Evolutionary conservation across 2,113 vertebrate species (phyloP), one percentile per base, ranked within the genome.

Genomic region (Balaeniceps rex): DNA sequence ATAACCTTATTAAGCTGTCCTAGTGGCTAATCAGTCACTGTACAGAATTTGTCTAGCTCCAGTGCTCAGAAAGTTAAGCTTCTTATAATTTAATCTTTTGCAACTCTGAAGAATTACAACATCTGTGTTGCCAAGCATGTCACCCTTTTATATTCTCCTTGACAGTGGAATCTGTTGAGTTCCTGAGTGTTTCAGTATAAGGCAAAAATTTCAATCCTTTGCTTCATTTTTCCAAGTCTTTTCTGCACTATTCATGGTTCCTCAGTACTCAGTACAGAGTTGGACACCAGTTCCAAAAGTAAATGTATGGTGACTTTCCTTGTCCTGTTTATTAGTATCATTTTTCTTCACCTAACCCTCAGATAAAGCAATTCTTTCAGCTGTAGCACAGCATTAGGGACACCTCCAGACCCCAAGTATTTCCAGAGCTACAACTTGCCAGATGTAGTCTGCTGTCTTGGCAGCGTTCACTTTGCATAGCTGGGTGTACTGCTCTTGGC

Each of bases 51-150:
- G n/a, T 88, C 69, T 76, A 87, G 52, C 47, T 92, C 49, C 52
- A 81, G 61, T 60, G 72, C 83, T 90, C 83, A 93, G 90, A 66
- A 21, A 93, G 54, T 83, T 95, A 90, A 92, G 42, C 76, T 87
- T 66, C 92, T 94, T 95, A 91, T 52, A 65, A 91, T 82, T 40
- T 84, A 57, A 85, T 91, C 88, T 90, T 93, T 57, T 55, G 49
- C 42, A 85, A 7, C 54, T 57, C 66, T 49, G 40, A 94, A 90
- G 63, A 94, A 86, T 90, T 83, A 63, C 46, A 77, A 42, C 51
- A 72, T 60, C 64, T 60, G n/a, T 68, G 36, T 84, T 95, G 71
- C 68, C 55, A 78, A 84, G 83, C 6, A 81, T 88, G 64, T 66
- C 28, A 46, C 29, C 38, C 55, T 90, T 94, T 92, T 66, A 31